Conservation (phyloP, 92 coral and sea anemone genomes). For the Umimayanthus kanabou region DNA sequence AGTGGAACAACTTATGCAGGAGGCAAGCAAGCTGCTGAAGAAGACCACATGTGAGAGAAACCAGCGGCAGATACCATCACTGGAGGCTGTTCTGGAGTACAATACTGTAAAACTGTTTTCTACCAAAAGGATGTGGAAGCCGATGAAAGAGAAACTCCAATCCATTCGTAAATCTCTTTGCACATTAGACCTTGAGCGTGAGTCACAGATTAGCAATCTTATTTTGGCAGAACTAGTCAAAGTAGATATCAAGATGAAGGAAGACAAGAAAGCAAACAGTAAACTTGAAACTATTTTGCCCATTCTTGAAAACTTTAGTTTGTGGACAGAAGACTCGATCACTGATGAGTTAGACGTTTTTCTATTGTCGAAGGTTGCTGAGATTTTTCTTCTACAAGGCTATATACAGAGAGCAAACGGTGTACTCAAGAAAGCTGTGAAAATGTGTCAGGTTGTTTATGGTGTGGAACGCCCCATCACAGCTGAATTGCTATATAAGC, state of each 20-base stretch:
- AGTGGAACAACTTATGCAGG: not conserved
- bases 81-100: not conserved
- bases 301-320: not conserved
- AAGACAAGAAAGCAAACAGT: not conserved
- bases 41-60: not conserved
- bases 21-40: not conserved
- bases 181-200: not conserved
- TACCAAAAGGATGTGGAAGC: not conserved
- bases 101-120: not conserved
- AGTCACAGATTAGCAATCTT: not conserved
- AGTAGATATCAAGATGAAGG: not conserved
- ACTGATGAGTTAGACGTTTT: not conserved
- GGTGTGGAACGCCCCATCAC: not conserved
- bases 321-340: not conserved
- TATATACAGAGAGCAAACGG: not conserved
- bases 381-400: not conserved
- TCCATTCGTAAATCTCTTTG: not conserved
- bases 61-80: not conserved
- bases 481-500: not conserved
- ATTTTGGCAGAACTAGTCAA: slow-evolving; percentile 2
- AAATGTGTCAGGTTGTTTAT: not conserved
- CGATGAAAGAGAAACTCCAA: not conserved
- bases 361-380: not conserved
- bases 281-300: not conserved
- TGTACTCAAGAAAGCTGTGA: not conserved